Conservation (phyloP, 2,888 invertebrate species). For the Acholoe squamosa region DNA sequence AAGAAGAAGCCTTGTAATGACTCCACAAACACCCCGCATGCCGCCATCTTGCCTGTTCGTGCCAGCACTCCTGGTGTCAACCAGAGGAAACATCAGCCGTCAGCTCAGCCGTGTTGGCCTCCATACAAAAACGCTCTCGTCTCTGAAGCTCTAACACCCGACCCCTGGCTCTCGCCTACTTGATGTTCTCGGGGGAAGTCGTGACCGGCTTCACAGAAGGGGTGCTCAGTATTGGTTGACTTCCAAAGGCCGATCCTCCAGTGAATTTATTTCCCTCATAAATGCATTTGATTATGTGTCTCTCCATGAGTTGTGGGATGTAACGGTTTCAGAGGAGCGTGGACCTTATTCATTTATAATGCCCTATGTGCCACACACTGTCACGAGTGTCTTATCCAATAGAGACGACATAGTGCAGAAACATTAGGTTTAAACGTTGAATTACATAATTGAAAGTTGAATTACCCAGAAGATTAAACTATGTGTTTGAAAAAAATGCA, state of each 20-base stretch:
- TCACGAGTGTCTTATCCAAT: too few species aligned
- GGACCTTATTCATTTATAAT: background rate
- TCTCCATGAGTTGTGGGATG: background rate
- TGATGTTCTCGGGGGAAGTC: background rate
- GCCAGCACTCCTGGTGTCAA: slow-evolving; percentile 32
- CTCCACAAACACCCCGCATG: background rate
- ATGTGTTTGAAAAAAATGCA: too few species aligned
- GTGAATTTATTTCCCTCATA: slow-evolving; percentile 20
- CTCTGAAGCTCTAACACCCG: background rate
- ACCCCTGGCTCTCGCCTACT: background rate
- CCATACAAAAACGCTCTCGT: background rate
- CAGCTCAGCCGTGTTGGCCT: background rate
- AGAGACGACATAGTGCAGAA: too few species aligned
- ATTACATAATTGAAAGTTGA: too few species aligned
- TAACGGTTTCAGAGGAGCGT: background rate
- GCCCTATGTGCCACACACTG: too few species aligned
- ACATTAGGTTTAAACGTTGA: too few species aligned
- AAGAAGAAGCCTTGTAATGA: slow-evolving; percentile 11
- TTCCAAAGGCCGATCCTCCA: background rate
- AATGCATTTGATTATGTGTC: background rate
- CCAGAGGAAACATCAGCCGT: background rate
- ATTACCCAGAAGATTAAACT: too few species aligned
- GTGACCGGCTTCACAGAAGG: background rate
- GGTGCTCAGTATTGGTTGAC: background rate
- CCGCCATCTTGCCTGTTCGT: background rate